Evolutionary conservation across 1,140 invertebrate genomes (phyloP).

Genomic region (Eciton burchellii): DNA sequence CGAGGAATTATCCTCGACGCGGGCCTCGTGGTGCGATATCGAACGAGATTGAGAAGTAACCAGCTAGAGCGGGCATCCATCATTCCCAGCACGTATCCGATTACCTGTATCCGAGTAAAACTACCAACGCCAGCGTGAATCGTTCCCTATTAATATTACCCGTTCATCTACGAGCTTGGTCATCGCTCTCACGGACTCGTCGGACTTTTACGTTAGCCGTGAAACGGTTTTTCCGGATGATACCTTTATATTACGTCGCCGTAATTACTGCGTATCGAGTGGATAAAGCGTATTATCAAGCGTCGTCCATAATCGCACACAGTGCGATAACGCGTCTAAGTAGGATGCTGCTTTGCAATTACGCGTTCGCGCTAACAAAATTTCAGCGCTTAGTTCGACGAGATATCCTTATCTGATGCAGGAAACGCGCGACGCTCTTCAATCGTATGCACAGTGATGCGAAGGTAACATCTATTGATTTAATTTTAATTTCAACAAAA

Average conservation of each 20-base stretch:
- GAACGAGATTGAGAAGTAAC: constrained; percentile 72
- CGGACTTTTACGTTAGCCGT: constrained; percentile 24
- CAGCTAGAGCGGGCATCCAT: constrained; percentile 67
- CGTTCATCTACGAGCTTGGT: constrained; percentile 16
- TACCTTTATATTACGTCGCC: constrained; percentile 25
- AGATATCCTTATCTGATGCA: constrained; percentile 10
- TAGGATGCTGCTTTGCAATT: neutral
- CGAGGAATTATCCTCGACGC: constrained; percentile 39
- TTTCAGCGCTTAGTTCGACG: neutral
- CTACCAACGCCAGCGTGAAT: constrained; percentile 52
- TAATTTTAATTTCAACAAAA: no score
- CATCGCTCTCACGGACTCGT: neutral
- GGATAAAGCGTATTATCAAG: constrained; percentile 20
- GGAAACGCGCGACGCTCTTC: no score
- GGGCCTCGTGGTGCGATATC: constrained; percentile 51
- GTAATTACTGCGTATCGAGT: constrained; percentile 24
- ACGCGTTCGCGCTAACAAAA: neutral
- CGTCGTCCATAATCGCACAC: constrained; percentile 21
- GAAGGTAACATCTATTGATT: no score
- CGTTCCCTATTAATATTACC: constrained; percentile 49
- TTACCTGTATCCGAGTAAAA: constrained; percentile 56
- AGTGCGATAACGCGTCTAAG: neutral
- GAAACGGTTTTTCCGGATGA: neutral
- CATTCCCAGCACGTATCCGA: constrained; percentile 72
- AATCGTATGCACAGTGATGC: no score